Evolutionary conservation across 2,888 invertebrate genomes (phyloP).

Genomic region (Tenthredo distinguenda): DNA sequence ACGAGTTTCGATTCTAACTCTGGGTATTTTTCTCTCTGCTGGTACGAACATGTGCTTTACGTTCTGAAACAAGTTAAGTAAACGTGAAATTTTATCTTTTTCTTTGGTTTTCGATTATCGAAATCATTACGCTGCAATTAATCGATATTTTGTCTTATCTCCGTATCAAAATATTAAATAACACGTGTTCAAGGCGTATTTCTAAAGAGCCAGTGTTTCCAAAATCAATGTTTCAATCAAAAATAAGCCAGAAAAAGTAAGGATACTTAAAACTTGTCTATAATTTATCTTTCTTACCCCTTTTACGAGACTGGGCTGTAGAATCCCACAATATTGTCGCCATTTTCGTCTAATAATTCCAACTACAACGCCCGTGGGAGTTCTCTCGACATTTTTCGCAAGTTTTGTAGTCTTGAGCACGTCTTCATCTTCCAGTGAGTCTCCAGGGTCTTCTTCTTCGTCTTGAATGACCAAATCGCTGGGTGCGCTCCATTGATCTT

Average conservation of each 20-base stretch:
- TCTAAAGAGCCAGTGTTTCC: neutral
- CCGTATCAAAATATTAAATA: neutral
- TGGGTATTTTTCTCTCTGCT: constrained; percentile 95
- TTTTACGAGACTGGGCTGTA: constrained; percentile 88
- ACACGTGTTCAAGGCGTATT: neutral
- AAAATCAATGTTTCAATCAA: neutral
- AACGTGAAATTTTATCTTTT: neutral
- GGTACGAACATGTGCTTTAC: constrained; percentile 94
- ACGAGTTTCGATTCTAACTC: constrained; percentile 96
- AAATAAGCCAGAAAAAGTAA: neutral
- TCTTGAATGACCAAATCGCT: constrained; percentile 91
- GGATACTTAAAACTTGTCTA: neutral
- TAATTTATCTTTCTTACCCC: constrained; percentile 76
- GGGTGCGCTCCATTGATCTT: constrained; percentile 94
- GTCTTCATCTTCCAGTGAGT: constrained; percentile 83
- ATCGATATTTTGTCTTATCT: neutral
- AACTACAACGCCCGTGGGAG: constrained; percentile 88
- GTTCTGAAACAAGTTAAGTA: constrained; percentile 67
- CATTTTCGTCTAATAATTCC: constrained; percentile 97
- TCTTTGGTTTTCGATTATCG: neutral
- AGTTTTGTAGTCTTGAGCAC: constrained; percentile 68
- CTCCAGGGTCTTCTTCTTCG: constrained; percentile 86
- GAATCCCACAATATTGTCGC: constrained; percentile 98
- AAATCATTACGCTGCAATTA: neutral
- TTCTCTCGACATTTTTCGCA: constrained; percentile 64